Base-by-base conservation (phyloP, 2,888 invertebrate species). In the Drosophila tripunctata region DNA sequence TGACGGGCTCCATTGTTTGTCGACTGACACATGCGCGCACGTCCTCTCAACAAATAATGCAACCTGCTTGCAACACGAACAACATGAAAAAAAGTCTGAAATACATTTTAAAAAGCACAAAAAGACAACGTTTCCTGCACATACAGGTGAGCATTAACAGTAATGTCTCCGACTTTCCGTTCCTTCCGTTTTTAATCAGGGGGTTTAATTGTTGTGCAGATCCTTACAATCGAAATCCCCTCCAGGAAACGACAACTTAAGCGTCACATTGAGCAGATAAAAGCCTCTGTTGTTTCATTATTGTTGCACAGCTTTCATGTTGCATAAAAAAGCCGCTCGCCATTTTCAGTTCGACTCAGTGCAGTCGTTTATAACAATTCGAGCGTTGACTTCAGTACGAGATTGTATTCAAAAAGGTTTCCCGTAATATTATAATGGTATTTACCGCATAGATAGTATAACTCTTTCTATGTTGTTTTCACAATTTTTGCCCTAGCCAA, bases 181-280 rank as follows among this genome's bases (percentile, higher is more conserved):
- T 7, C 14, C 33, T 38, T 36, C 15, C 50, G 10, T 27, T n/a
- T 10, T 14, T 8, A 22, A 14, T 33, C 24, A 45, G 4, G 10
- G 19, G 60, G 31, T 36, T 55, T 72, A 72, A 72, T 72, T 72
- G 75, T 56, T 51, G 38, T 47, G 47, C 67, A 47, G 31, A n/a
- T 67, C 36, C 67, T 55, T 44, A 58, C 67, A 62, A 62, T 54
- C 67, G 10, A 44, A 40, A 45, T 55, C 24, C 47, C 30, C 36
- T 48, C 2, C 56, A 44, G 75, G 74, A 70, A 54, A 48, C 47
- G 66, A 54, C 62, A 71, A 66, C 75, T 74, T 74, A 74, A 66
- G 74, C 71, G 35, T 43, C 43, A 70, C 66, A 74, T 74, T 63
- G 74, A 71, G 74, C 71, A 56, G 66, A 63, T 70, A 70, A 75